Base-by-base conservation (phyloP, 2,888 invertebrate genomes). In the Drosophila anceps region DNA sequence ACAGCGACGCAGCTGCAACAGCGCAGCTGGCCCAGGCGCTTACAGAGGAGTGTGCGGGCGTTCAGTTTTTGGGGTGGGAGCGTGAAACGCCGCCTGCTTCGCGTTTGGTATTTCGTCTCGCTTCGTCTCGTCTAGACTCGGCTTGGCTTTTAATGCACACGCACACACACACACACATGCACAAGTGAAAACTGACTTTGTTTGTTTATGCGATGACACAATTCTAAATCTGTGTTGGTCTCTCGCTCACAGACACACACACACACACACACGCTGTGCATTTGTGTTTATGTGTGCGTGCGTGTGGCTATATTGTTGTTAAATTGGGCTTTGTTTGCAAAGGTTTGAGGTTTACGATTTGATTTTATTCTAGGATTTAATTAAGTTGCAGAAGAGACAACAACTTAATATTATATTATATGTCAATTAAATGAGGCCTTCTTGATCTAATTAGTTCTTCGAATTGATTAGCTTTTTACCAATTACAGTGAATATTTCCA, bases 121-220 rank as follows among this genome's bases (percentile, higher is more conserved):
- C 20, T 46, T 73, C 57, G 50, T 9, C 44, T 68, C 55, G 55
- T 9, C 51, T 63, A 37, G 46, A 53, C 54, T 67, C 51, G 54
- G 69, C 50, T 71, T 68, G 69, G 58, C 57, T 83, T 73, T 77
- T 71, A 73, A 81, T 83, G 79, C 67, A 55, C n/a, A 54, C 18
- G 29, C 55, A 10, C 41, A 41, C 76, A 67, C 60, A 51, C 59
- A 44, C 46, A 43, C 24, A 12, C 69, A 20, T n/a, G 55, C 55
- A 62, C 63, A 71, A 57, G 54, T 77, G 65, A 69, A 70, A 67
- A 77, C 67, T 71, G 71, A 75, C 75, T 72, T 76, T 72, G 81
- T 86, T 84, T 88, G 89, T 73, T 84, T 84, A 76, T 66, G 70
- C 76, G 79, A 83, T 84, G 84, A 89, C 84, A 89, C 89, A 84